Base-by-base conservation (phyloP, 2,888 invertebrate genomes). In the Flexamia atlantica region DNA sequence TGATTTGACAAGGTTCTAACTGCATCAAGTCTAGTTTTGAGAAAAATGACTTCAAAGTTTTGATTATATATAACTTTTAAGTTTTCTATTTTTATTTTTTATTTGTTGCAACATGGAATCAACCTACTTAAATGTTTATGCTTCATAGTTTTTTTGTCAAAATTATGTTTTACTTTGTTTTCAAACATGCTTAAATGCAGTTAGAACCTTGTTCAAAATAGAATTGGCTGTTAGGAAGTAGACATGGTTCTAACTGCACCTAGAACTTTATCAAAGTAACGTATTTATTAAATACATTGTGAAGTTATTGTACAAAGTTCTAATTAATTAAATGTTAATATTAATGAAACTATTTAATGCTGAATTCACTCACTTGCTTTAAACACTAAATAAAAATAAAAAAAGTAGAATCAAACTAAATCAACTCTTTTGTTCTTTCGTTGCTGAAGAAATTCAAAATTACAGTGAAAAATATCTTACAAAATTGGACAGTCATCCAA, bases 1-100 rank as follows among this genome's bases (percentile, higher is more conserved):
- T 82, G 25, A 70, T 68, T 40, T 20, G 42, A 82, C 82, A 82
- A 82, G 72, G 82, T 72, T 82, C 82, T 82, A 82, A 82, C 82
- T 82, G 82, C 40, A 72, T 50, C 72, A 20, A 72, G 23, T 28
- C 42, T 42, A 50, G 72, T 82, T 82, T 82, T 82, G 82, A 72
- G 82, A 82, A 70, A 82, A 82, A 72, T 64, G 70, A 70, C 36
- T 36, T 36, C 36, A 36, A 82, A 82, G 82, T 50, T 82, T 82
- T 42, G 50, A 70, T 23, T 81, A 81, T 28, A 17, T 82, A 72
- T 82, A 46, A 42, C 28, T 72, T 70, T 70, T 72, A 68, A 23
- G 68, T 46, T 72, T 50, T 68, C 9, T 72, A 46, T 25, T 82
- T 70, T 70, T 60, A 70, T 42, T 82, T 12, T 17, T 42, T 72